Conservation (phyloP, 2,113 vertebrate genomes). For the Etia nguti region DNA sequence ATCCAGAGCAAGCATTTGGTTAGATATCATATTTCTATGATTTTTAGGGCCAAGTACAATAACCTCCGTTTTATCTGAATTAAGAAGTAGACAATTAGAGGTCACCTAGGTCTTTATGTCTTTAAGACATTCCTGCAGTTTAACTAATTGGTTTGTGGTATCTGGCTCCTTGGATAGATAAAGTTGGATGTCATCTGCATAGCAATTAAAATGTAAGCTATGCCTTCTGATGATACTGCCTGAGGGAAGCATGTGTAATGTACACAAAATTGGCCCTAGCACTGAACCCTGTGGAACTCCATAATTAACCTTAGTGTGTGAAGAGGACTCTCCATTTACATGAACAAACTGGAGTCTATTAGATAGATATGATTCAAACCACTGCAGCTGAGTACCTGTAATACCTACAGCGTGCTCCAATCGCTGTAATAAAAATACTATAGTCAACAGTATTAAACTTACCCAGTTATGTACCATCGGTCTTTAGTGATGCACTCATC, state of each 20-base stretch:
- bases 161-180: background rate
- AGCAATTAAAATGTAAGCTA: rapidly evolving
- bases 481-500: slow-evolving; percentile 72
- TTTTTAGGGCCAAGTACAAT: background rate
- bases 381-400: rapidly evolving
- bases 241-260: rapidly evolving
- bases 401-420: background rate
- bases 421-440: background rate
- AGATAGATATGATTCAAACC: background rate
- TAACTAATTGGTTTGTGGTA: background rate
- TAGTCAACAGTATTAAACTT: slow-evolving; percentile 42
- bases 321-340: background rate
- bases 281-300: background rate
- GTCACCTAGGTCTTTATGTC: background rate
- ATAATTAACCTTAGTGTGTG: background rate
- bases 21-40: background rate
- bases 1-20: rapidly evolving
- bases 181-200: background rate
- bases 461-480: slow-evolving; percentile 94
- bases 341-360: background rate
- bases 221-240: background rate
- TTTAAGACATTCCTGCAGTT: background rate
- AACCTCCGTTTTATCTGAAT: background rate
- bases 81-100: rapidly evolving
- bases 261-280: rapidly evolving